A percentile compares a stretch with the other conserved stretches of the same genome.
Evolutionary conservation across 1,140 invertebrate species (phyloP).

Genomic region (Copidosoma floridanum): DNA sequence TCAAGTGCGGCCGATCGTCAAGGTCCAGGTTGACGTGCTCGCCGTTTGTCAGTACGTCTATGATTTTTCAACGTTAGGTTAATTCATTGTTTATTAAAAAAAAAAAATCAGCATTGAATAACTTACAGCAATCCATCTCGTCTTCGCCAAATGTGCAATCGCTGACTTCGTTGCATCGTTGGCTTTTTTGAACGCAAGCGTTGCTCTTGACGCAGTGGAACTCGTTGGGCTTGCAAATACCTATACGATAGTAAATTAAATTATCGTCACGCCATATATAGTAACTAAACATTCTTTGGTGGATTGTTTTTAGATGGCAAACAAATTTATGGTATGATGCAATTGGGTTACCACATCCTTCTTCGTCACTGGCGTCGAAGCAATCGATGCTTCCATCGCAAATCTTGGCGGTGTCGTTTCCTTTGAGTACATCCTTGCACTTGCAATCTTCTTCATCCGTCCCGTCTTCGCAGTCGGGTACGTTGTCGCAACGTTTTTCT

Average conservation of each 20-base stretch:
- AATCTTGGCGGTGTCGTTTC: constrained; percentile 58
- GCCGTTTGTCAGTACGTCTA: constrained; percentile 67
- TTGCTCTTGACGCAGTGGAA: constrained; percentile 62
- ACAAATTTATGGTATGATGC: too few relatives aligned
- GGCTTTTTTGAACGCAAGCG: constrained; percentile 58
- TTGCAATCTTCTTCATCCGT: constrained; percentile 75
- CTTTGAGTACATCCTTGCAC: constrained; percentile 67
- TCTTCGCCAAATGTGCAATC: constrained; percentile 71
- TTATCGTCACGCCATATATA: too few relatives aligned
- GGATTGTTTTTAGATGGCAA: too few relatives aligned
- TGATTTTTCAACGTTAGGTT: not conserved
- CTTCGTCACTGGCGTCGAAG: constrained; percentile 72
- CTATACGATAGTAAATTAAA: constrained; percentile 45
- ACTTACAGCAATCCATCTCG: constrained; percentile 70
- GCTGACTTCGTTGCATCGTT: constrained; percentile 62
- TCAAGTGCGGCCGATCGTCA: constrained; percentile 60
- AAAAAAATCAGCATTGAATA: not conserved
- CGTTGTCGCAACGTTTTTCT: constrained; percentile 65
- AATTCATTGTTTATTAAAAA: constrained; percentile 8
- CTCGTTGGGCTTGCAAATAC: constrained; percentile 54
- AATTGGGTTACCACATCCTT: constrained; percentile 66
- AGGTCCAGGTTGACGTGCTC: constrained; percentile 59
- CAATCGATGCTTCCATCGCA: constrained; percentile 82
- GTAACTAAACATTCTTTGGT: too few relatives aligned
- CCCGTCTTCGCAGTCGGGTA: constrained; percentile 76